phyloP scores from a whole-genome alignment of 1,140 invertebrate genomes.

The Sycobia sp. region DNA sequence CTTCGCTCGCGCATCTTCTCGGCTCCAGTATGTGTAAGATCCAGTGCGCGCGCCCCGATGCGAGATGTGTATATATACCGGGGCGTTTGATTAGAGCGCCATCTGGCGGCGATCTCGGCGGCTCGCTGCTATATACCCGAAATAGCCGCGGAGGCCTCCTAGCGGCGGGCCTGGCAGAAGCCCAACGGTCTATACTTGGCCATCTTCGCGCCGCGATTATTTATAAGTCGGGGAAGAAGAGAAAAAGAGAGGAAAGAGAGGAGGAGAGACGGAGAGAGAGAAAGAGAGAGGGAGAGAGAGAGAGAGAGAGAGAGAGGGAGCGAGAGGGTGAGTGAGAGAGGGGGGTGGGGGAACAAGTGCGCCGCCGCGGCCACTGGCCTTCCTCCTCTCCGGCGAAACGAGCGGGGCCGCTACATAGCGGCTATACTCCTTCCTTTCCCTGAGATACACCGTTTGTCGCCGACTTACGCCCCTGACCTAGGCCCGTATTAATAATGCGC shows the following conservation, averaged over 20 bases:
- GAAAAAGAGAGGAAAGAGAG: background rate
- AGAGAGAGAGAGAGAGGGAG: background rate
- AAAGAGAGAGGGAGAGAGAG: background rate
- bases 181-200: conserved; percentile 77
- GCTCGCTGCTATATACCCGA: no score
- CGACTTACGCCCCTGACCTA: conserved; percentile 67
- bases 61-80: background rate
- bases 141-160: conserved; percentile 59
- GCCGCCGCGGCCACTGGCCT: conserved; percentile 61
- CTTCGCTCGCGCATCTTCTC: no score
- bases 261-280: background rate
- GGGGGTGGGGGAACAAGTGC: no score
- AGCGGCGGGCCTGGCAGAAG: conserved; percentile 60
- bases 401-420: background rate
- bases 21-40: no score
- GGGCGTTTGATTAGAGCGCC: background rate
- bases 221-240: conserved; percentile 54
- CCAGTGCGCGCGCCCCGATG: no score
- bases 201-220: conserved; percentile 67
- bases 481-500: conserved; percentile 60
- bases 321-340: no score
- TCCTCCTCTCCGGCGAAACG: conserved; percentile 44
- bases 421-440: background rate
- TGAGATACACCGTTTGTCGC: conserved; percentile 38
- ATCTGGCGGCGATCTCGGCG: conserved; percentile 53